Conservation (phyloP, 2,113 vertebrate genomes). For the Pygoscelis antarcticus region DNA sequence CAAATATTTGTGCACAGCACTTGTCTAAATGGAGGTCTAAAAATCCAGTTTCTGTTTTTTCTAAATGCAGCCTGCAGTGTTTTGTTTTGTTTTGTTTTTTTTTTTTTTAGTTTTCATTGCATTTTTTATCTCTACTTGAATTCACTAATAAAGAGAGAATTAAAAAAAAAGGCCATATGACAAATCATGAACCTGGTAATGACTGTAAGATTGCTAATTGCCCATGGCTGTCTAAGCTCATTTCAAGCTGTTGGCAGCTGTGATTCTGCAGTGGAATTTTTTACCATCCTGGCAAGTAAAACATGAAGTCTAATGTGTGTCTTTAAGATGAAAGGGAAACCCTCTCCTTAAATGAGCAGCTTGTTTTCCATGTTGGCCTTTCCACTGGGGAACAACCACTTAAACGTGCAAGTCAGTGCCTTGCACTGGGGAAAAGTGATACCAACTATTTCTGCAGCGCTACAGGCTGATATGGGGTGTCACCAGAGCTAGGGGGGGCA, state of each 20-base stretch:
- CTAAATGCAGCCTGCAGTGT: not conserved
- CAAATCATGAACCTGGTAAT: conserved; percentile 8
- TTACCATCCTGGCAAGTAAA: not conserved
- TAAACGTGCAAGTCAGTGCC: not conserved
- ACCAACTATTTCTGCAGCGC: not conserved
- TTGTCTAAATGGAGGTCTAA: not conserved
- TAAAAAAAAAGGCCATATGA: not conserved
- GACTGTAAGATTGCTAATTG: conserved; percentile 22
- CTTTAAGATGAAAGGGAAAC: not conserved
- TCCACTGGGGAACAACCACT: not conserved
- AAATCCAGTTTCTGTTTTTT: not conserved
- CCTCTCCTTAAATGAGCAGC: not conserved
- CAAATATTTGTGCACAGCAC: not conserved
- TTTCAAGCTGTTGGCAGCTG: not conserved
- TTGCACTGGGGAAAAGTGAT: not conserved
- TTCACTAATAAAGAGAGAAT: not conserved
- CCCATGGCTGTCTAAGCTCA: not conserved
- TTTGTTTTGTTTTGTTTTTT: not conserved
- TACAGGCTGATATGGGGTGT: not conserved
- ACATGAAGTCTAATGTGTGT: not conserved
- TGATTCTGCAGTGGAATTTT: not conserved
- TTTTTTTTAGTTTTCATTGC: not conserved
- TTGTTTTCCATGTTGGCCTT: not conserved
- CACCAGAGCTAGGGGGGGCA: not conserved
- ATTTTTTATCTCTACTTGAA: conserved; percentile 14